Evolutionary conservation across 2,888 invertebrate genomes (phyloP).

Genomic region (Protula sp.): DNA sequence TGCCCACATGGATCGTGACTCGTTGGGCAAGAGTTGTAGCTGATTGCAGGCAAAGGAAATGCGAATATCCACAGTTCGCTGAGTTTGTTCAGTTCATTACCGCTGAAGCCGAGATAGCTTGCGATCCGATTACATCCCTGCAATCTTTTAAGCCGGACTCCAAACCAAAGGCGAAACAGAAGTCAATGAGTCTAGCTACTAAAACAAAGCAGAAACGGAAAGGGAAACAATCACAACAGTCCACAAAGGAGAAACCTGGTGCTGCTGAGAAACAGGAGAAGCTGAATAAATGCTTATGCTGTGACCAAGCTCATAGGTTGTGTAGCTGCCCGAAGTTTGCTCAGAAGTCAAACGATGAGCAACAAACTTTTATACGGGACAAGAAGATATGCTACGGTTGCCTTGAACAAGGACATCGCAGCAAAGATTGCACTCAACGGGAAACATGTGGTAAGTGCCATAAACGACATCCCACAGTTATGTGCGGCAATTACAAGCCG

Average conservation of each 20-base stretch:
- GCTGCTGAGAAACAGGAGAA: too few relatives aligned
- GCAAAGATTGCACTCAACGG: not conserved
- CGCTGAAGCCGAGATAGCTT: not conserved
- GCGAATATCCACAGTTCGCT: not conserved
- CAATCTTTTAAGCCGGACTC: not conserved
- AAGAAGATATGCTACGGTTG: not conserved
- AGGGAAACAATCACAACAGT: too few relatives aligned
- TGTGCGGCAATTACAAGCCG: too few relatives aligned
- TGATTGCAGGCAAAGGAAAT: not conserved
- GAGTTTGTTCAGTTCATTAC: not conserved
- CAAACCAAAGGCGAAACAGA: not conserved
- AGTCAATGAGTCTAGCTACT: not conserved
- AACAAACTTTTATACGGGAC: not conserved
- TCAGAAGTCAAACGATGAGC: not conserved
- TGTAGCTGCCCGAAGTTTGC: not conserved
- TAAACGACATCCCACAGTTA: not conserved
- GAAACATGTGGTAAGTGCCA: not conserved
- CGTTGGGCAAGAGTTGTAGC: not conserved
- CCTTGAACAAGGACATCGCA: not conserved
- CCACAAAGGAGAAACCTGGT: too few relatives aligned
- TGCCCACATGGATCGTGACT: not conserved
- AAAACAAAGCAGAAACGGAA: not conserved
- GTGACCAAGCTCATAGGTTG: not conserved
- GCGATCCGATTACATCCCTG: not conserved
- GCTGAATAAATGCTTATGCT: not conserved